These are phyloP conservation scores for Brachystomella parvula DNA, from an alignment of 1,140 invertebrate species.

Conservation along the genomic window DNA sequence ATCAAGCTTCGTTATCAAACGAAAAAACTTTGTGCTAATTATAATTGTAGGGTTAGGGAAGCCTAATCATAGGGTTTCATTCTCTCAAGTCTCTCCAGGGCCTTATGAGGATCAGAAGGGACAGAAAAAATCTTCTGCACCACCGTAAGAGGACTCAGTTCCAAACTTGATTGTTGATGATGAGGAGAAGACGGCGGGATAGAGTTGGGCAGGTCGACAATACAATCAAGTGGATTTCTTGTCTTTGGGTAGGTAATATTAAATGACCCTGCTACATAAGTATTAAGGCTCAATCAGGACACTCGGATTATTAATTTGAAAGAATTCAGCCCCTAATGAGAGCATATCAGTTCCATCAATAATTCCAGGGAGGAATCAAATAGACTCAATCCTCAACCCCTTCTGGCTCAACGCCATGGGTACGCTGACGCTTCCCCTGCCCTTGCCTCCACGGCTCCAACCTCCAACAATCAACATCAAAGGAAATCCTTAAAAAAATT, in stretches of 20 bases:
- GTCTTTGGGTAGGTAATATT: background rate
- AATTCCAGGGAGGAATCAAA: too few relatives aligned
- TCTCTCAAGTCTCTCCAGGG: background rate
- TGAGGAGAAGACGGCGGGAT: background rate
- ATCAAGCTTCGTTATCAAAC: slow-evolving; percentile 28
- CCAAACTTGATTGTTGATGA: background rate
- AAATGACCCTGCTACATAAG: too few relatives aligned
- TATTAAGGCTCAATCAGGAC: too few relatives aligned
- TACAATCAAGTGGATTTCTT: background rate
- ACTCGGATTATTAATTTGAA: too few relatives aligned
- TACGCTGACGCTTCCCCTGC: too few relatives aligned
- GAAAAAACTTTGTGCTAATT: slow-evolving; percentile 36
- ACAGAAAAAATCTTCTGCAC: background rate
- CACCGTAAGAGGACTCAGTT: background rate
- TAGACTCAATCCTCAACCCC: too few relatives aligned
- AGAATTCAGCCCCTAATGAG: too few relatives aligned
- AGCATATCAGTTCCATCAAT: too few relatives aligned
- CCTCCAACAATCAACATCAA: too few relatives aligned
- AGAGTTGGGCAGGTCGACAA: background rate
- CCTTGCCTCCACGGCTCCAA: too few relatives aligned
- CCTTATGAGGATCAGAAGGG: background rate
- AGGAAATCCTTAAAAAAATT: too few relatives aligned
- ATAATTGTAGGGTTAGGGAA: slow-evolving; percentile 31
- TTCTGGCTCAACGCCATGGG: too few relatives aligned
- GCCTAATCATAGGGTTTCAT: slow-evolving; percentile 23